Evolutionary conservation across 2,797 vertebrate species (phyloP).

Genomic region (Sebastiscus tertius): DNA sequence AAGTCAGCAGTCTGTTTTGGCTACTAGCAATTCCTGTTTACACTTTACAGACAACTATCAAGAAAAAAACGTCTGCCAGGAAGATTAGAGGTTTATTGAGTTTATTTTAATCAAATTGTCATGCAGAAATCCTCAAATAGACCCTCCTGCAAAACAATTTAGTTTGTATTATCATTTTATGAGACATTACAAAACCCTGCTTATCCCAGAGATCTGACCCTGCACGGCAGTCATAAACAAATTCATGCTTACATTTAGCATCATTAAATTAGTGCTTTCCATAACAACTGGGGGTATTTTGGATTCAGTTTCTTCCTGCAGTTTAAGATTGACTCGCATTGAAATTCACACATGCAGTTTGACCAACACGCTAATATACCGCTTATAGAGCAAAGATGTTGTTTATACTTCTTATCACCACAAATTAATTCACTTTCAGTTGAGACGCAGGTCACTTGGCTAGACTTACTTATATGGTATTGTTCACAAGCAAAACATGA

Average conservation of each 20-base stretch:
- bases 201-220: constrained; percentile 13
- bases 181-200: constrained; percentile 8
- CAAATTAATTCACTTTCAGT: constrained; percentile 19
- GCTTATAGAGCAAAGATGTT: not conserved
- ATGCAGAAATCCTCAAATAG: constrained; percentile 28
- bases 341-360: not conserved
- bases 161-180: not conserved
- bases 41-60: not conserved
- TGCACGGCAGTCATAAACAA: not conserved
- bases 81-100: constrained; percentile 25
- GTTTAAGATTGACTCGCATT: not conserved
- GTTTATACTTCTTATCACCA: constrained; percentile 31
- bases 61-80: not conserved
- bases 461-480: constrained; percentile 44
- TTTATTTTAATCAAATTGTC: constrained; percentile 43
- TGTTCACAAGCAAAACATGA: constrained; percentile 25
- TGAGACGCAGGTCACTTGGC: constrained; percentile 10
- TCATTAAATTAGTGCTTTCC: not conserved
- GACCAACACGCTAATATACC: not conserved
- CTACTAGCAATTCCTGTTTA: not conserved
- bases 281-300: not conserved
- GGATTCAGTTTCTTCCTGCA: constrained; percentile 1
- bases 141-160: not conserved
- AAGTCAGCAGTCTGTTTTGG: not conserved
- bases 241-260: not conserved